Evolutionary conservation across 2,113 vertebrate species (phyloP).

Genomic region (Microtus pennsylvanicus): DNA sequence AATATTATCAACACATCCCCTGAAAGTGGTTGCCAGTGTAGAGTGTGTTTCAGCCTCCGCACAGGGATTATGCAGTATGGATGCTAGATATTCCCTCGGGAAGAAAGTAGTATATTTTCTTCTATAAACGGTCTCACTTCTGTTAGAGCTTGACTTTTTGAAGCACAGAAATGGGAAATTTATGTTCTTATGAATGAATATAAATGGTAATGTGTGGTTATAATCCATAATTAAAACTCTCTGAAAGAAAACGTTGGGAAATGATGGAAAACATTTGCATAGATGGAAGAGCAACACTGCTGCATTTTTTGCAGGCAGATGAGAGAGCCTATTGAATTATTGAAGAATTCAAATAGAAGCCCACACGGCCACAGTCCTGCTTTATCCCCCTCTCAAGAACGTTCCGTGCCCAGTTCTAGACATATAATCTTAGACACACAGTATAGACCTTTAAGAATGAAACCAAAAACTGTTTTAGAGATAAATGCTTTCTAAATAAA

Average conservation of each 20-base stretch:
- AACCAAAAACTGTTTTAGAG: not conserved
- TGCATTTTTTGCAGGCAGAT: slow-evolving; percentile 47
- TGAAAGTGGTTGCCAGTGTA: not conserved
- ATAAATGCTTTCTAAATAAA: slow-evolving; percentile 5
- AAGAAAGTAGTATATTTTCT: not conserved
- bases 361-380: not conserved
- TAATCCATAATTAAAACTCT: slow-evolving; percentile 50
- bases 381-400: not conserved
- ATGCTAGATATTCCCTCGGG: not conserved
- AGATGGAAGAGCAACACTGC: slow-evolving; percentile 2
- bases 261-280: slow-evolving; percentile 15
- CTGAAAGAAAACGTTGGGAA: slow-evolving; percentile 41
- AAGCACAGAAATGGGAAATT: not conserved
- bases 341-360: slow-evolving; percentile 40
- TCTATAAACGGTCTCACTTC: not conserved
- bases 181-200: slow-evolving; percentile 16
- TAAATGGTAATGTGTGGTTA: slow-evolving; percentile 45
- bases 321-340: not conserved
- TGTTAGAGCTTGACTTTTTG: slow-evolving; percentile 26
- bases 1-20: not conserved
- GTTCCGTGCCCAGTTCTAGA: not conserved
- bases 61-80: rapidly evolving
- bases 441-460: not conserved
- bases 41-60: no score
- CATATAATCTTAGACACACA: rapidly evolving